Evolutionary conservation across 2,113 vertebrate genomes (phyloP).

Genomic region (Oryzias javanicus): DNA sequence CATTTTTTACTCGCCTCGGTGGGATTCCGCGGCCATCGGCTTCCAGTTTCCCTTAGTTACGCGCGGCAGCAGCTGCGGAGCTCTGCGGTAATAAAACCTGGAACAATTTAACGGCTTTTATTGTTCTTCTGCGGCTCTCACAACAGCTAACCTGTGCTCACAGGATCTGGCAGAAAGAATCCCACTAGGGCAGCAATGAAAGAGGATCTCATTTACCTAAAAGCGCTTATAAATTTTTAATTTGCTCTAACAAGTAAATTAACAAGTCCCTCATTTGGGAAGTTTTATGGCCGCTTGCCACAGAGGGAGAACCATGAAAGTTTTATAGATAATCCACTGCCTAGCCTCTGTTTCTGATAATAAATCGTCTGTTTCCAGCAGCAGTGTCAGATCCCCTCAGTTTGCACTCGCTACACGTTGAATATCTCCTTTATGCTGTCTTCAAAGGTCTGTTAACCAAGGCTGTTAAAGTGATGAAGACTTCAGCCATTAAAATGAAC

Average conservation of each 20-base stretch:
- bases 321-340: slow-evolving; percentile 99
- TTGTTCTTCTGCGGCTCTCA: slow-evolving; percentile 93
- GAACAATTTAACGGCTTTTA: slow-evolving; percentile 97
- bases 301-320: slow-evolving; percentile 94
- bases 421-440: slow-evolving; percentile 79
- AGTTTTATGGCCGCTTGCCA: slow-evolving; percentile 98
- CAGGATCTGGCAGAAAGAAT: slow-evolving; percentile 83
- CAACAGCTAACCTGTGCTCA: slow-evolving; percentile 88
- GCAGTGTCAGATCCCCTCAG: slow-evolving; percentile 88
- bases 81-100: slow-evolving; percentile 89
- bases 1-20: slow-evolving; percentile 62
- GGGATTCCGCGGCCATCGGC: slow-evolving; percentile 79
- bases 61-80: slow-evolving; percentile 88
- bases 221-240: slow-evolving; percentile 99
- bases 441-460: slow-evolving; percentile 85
- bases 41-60: slow-evolving; percentile 85
- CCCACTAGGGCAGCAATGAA: slow-evolving; percentile 90
- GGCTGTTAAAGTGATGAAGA: slow-evolving; percentile 79
- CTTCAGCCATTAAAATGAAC: slow-evolving; percentile 59
- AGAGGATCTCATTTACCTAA: slow-evolving; percentile 99
- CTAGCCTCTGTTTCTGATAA: slow-evolving; percentile 89
- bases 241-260: slow-evolving; percentile 99
- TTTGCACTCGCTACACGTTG: slow-evolving; percentile 87
- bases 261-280: slow-evolving; percentile 99
- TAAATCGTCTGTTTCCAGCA: slow-evolving; percentile 98